phyloP scores from a whole-genome alignment of 2,797 vertebrate species.

The Neostethus bicornis region DNA sequence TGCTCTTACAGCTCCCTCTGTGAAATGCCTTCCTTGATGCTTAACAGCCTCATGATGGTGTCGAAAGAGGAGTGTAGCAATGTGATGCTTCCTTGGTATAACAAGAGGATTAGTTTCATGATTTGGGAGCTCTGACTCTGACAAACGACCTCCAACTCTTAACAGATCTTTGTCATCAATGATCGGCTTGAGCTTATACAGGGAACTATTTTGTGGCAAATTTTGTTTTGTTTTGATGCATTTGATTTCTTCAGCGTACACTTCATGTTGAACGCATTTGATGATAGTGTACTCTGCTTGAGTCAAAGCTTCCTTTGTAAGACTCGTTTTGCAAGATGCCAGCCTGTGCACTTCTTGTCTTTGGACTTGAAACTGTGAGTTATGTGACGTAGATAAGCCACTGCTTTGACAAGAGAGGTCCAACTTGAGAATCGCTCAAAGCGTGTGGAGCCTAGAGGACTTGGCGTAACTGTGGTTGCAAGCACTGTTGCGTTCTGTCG shows the following conservation, averaged over 20 bases:
- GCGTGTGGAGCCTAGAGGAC: neutral
- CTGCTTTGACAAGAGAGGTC: neutral
- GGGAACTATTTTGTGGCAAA: constrained; percentile 3
- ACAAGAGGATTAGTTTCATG: constrained; percentile 12
- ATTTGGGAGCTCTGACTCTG: neutral
- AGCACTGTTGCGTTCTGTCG: neutral
- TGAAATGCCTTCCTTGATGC: constrained; percentile 7
- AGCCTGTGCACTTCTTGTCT: neutral
- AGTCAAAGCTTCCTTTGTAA: constrained; percentile 7
- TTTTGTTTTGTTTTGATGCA: constrained; percentile 1
- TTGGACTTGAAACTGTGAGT: constrained; percentile 1
- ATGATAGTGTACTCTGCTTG: constrained; percentile 1
- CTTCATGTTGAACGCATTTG: constrained; percentile 13
- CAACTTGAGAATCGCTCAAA: constrained; percentile 14
- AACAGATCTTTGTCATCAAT: constrained; percentile 3
- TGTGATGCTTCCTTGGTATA: constrained; percentile 15
- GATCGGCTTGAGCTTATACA: constrained; percentile 2
- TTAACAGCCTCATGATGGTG: constrained; percentile 1
- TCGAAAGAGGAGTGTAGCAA: neutral
- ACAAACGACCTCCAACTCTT: neutral
- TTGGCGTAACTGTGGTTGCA: neutral
- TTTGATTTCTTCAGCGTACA: constrained; percentile 15
- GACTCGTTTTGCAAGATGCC: constrained; percentile 17
- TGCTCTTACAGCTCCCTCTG: neutral
- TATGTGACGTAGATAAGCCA: constrained; percentile 5